phyloP scores from a whole-genome alignment of 2,797 vertebrate species.

The Acanthopagrus latus region DNA sequence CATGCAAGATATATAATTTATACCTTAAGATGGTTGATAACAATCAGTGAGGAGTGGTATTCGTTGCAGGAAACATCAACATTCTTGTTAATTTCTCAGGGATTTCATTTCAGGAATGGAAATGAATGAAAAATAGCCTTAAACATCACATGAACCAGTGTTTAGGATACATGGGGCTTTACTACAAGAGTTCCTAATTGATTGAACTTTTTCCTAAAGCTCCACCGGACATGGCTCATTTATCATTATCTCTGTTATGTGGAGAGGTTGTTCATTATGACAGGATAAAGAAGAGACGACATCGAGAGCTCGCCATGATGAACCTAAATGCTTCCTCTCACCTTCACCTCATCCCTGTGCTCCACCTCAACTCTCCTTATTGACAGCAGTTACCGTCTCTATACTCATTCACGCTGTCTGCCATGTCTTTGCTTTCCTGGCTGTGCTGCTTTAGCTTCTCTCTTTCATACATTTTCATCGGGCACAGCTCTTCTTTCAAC shows the following conservation, averaged over 20 bases:
- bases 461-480: constrained; percentile 12
- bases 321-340: constrained; percentile 59
- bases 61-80: not conserved
- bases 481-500: constrained; percentile 15
- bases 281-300: constrained; percentile 57
- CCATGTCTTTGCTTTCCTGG: constrained; percentile 2
- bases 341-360: constrained; percentile 37
- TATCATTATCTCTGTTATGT: constrained; percentile 64
- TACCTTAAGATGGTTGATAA: not conserved
- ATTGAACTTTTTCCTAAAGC: constrained; percentile 55
- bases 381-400: constrained; percentile 23
- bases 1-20: not conserved
- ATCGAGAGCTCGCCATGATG: constrained; percentile 64
- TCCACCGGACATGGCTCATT: constrained; percentile 47
- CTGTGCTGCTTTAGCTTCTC: constrained; percentile 6
- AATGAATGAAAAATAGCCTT: too few relatives aligned
- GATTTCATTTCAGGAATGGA: too few relatives aligned
- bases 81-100: too few relatives aligned
- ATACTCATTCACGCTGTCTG: not conserved
- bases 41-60: not conserved
- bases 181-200: constrained; percentile 45
- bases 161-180: constrained; percentile 15
- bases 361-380: constrained; percentile 16
- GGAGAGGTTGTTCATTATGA: constrained; percentile 63
- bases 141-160: constrained; percentile 8